Percentiles rank a stretch among this genome's conserved stretches.
These are phyloP conservation scores for Myripristis jacobus DNA, from an alignment of 2,797 vertebrate species.

Conservation along the genomic window DNA sequence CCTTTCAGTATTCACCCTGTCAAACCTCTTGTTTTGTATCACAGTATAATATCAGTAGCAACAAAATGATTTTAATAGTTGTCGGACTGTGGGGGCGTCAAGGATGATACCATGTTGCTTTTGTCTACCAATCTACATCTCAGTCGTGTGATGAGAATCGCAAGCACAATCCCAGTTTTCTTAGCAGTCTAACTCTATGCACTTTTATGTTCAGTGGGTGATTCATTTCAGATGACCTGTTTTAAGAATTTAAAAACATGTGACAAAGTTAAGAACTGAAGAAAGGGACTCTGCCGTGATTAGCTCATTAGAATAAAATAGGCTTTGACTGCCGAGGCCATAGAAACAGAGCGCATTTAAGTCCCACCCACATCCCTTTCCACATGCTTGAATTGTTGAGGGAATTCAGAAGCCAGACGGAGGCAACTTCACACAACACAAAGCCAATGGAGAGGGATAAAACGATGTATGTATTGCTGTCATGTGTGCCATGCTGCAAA, in stretches of 20 bases:
- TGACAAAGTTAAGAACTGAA: constrained; percentile 37
- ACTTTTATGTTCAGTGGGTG: constrained; percentile 69
- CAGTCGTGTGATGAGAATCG: constrained; percentile 49
- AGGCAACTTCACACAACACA: no score
- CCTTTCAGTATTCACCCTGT: constrained; percentile 75
- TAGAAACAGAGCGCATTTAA: no score
- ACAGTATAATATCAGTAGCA: constrained; percentile 67
- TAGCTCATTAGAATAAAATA: constrained; percentile 20
- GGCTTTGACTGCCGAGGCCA: no score
- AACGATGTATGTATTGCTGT: neutral
- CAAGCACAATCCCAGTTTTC: constrained; percentile 74
- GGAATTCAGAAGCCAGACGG: no score
- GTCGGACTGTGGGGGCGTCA: constrained; percentile 50
- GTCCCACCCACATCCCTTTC: no score
- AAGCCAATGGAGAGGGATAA: no score
- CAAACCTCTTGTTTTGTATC: constrained; percentile 67
- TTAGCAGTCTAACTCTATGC: constrained; percentile 71
- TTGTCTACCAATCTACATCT: constrained; percentile 15
- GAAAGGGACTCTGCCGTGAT: constrained; percentile 35
- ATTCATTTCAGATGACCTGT: constrained; percentile 15
- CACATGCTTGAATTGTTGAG: no score
- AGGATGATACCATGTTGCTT: constrained; percentile 39
- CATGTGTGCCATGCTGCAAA: neutral
- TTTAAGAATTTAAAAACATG: constrained; percentile 22
- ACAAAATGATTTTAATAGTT: constrained; percentile 44